phyloP scores from a whole-genome alignment of 2,113 vertebrate genomes.

The Peromyscus leucopus region DNA sequence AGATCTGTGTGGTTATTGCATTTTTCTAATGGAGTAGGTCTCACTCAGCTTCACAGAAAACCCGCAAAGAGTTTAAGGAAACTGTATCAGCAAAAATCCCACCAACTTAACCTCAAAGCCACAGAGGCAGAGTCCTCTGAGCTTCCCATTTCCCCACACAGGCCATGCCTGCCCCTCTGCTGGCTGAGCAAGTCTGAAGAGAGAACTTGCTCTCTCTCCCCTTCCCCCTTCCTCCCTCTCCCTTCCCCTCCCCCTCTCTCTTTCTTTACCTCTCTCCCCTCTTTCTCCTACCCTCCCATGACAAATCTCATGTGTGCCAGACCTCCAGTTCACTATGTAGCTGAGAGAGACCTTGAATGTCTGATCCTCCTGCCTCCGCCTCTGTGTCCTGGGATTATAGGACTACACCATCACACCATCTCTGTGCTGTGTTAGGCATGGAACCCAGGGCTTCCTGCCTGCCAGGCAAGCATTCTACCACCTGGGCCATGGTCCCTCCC shows the following conservation, averaged over 20 bases:
- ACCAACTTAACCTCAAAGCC: background rate
- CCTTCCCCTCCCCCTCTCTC: fast-evolving
- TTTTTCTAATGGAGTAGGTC: background rate
- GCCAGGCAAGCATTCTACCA: background rate
- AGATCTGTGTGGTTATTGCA: background rate
- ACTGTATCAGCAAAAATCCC: background rate
- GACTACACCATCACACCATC: background rate
- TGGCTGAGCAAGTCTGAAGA: background rate
- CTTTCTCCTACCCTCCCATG: background rate
- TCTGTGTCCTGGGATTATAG: background rate
- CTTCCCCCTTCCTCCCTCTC: background rate
- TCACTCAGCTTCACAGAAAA: background rate
- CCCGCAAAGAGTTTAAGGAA: background rate
- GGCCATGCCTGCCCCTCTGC: background rate
- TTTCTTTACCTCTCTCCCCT: background rate
- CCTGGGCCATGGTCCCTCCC: background rate
- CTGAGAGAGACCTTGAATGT: background rate
- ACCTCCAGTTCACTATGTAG: background rate
- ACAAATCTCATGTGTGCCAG: no score
- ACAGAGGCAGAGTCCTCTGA: background rate
- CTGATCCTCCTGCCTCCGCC: background rate
- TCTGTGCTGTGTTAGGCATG: background rate
- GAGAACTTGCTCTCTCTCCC: background rate
- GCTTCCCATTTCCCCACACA: background rate
- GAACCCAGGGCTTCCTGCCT: background rate